Evolutionary conservation across 2,888 invertebrate genomes (phyloP).

Genomic region (Eulithis testata): DNA sequence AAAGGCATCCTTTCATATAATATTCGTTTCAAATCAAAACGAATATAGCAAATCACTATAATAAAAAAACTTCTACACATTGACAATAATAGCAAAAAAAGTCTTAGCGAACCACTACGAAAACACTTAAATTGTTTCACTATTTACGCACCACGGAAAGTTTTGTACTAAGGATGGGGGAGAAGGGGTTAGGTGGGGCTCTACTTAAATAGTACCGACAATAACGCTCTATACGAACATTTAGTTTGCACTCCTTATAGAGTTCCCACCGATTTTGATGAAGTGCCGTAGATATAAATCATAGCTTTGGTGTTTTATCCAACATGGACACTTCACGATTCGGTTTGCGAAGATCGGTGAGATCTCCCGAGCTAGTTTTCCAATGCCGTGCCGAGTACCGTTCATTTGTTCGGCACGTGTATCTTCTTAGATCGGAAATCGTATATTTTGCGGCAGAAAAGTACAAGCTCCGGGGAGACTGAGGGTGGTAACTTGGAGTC

Average conservation of each 20-base stretch:
- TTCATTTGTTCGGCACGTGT: constrained; percentile 77
- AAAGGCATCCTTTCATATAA: constrained; percentile 81
- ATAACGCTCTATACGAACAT: constrained; percentile 25
- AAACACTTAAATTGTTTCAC: constrained; percentile 66
- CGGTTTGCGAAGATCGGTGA: constrained; percentile 33
- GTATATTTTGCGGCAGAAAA: constrained; percentile 96
- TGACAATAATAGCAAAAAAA: constrained; percentile 68
- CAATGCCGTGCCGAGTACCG: constrained; percentile 20
- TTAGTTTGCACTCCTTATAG: constrained; percentile 30
- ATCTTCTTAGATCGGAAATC: constrained; percentile 96
- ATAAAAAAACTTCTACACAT: constrained; percentile 67
- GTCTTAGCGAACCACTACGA: constrained; percentile 58
- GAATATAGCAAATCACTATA: constrained; percentile 72
- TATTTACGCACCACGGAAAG: constrained; percentile 63
- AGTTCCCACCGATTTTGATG: constrained; percentile 32
- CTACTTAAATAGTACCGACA: constrained; percentile 52
- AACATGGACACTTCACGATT: constrained; percentile 33
- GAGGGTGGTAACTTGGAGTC: constrained; percentile 87
- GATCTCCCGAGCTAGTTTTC: constrained; percentile 31
- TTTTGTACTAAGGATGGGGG: constrained; percentile 69
- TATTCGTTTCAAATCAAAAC: constrained; percentile 63
- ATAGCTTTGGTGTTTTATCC: constrained; percentile 61
- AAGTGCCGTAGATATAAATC: constrained; percentile 44
- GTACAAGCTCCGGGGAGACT: constrained; percentile 92
- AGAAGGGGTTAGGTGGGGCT: constrained; percentile 46